Percentiles rank a stretch among this genome's conserved stretches.
Conservation (phyloP, 2,113 vertebrate genomes). For the Cyprinodon tularosa region DNA sequence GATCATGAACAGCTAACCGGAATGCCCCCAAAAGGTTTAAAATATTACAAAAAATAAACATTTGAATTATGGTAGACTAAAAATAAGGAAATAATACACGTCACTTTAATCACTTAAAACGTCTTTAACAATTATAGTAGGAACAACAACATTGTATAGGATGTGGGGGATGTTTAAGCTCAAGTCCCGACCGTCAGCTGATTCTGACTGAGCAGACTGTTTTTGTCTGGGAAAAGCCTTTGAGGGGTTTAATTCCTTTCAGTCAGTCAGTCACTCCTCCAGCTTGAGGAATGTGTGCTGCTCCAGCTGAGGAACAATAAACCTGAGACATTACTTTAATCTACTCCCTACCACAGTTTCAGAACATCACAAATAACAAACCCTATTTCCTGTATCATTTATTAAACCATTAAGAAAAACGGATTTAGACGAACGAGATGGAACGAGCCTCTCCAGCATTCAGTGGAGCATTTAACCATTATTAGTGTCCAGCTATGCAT, state of each 20-base stretch:
- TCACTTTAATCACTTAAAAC: background rate
- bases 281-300: conserved; percentile 55
- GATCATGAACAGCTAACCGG: background rate
- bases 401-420: background rate
- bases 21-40: background rate
- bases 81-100: background rate
- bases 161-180: background rate
- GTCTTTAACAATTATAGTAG: background rate
- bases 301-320: conserved; percentile 34
- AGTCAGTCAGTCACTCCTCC: conserved; percentile 41
- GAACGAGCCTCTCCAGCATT: background rate
- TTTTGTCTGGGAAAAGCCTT: conserved; percentile 53
- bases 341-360: conserved; percentile 12
- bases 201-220: conserved; percentile 41
- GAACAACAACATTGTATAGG: background rate
- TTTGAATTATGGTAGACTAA: background rate
- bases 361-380: background rate
- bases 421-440: background rate
- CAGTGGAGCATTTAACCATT: conserved; percentile 3
- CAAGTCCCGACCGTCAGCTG: conserved; percentile 42
- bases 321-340: conserved; percentile 15
- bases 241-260: conserved; percentile 39
- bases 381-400: background rate
- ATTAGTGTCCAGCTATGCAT: background rate
- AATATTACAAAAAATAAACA: background rate